phyloP scores from a whole-genome alignment of 2,888 invertebrate species.

The Pollenia amentaria region DNA sequence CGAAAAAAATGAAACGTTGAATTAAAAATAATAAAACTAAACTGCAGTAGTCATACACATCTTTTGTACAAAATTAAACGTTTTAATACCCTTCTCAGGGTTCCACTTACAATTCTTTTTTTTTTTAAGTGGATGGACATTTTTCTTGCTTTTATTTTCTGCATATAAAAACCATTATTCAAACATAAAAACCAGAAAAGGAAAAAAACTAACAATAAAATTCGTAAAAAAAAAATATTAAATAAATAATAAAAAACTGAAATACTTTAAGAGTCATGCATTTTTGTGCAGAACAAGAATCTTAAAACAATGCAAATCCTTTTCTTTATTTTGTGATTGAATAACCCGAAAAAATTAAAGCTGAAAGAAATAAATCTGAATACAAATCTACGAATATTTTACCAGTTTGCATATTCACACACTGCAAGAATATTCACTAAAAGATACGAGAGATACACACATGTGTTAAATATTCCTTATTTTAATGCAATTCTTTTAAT shows the following conservation, averaged over 20 bases:
- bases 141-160: conserved; percentile 29
- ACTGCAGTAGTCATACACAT: conserved; percentile 34
- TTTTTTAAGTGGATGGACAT: conserved; percentile 44
- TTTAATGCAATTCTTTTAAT: conserved; percentile 67
- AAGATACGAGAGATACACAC: neutral
- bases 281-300: conserved; percentile 66
- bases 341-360: conserved; percentile 41
- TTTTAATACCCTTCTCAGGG: conserved; percentile 20
- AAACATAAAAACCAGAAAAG: conserved; percentile 19
- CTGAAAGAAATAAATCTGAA: conserved; percentile 44
- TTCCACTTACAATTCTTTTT: conserved; percentile 46
- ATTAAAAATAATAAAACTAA: conserved; percentile 27
- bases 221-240: conserved; percentile 51
- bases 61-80: conserved; percentile 18
- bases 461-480: conserved; percentile 36
- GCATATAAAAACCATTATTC: conserved; percentile 51
- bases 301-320: conserved; percentile 74
- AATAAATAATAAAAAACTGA: conserved; percentile 20
- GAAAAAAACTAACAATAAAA: conserved; percentile 55
- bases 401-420: conserved; percentile 47
- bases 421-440: conserved; percentile 37
- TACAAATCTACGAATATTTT: conserved; percentile 48
- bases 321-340: conserved; percentile 67
- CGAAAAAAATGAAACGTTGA: conserved; percentile 1
- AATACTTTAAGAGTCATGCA: conserved; percentile 58